A percentile compares a stretch with the other conserved stretches of the same genome.
Evolutionary conservation across 2,888 invertebrate genomes (phyloP).

Genomic region (Mycogona germanica): DNA sequence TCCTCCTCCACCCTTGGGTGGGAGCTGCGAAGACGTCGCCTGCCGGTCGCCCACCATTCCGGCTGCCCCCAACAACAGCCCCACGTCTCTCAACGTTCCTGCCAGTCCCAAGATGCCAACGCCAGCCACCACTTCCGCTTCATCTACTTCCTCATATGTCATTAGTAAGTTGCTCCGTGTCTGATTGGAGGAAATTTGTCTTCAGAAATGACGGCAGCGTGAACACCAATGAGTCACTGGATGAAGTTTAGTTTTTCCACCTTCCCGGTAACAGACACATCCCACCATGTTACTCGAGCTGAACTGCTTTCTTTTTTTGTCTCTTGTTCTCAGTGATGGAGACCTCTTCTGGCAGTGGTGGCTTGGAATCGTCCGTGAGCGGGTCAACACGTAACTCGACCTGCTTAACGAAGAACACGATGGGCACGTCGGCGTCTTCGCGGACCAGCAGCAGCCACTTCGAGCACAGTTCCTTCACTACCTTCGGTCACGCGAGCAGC

Average conservation of each 20-base stretch:
- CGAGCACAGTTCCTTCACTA: constrained; percentile 51
- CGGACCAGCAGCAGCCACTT: constrained; percentile 40
- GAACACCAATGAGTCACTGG: too few species aligned
- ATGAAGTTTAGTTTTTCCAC: too few species aligned
- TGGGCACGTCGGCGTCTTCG: constrained; percentile 7
- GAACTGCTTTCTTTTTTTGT: not conserved
- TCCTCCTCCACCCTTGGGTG: too few species aligned
- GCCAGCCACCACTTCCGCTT: not conserved
- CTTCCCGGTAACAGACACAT: too few species aligned
- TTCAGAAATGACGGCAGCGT: too few species aligned
- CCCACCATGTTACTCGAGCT: too few species aligned
- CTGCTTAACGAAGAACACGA: not conserved
- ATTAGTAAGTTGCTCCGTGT: constrained; percentile 11
- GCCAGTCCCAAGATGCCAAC: constrained; percentile 5
- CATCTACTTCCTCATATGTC: constrained; percentile 6
- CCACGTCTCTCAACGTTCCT: constrained; percentile 16
- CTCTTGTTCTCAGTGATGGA: constrained; percentile 29
- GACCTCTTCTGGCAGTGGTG: constrained; percentile 25
- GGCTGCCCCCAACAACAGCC: constrained; percentile 28
- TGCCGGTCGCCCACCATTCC: constrained; percentile 22
- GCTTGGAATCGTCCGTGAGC: constrained; percentile 10
- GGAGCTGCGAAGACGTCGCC: not conserved
- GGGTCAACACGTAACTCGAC: too few species aligned
- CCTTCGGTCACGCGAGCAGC: constrained; percentile 23
- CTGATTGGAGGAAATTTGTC: too few species aligned